A percentile compares a stretch with the other conserved stretches of the same genome.
Evolutionary conservation across 2,113 vertebrate genomes (phyloP).

Genomic region (Perognathus longimembris): DNA sequence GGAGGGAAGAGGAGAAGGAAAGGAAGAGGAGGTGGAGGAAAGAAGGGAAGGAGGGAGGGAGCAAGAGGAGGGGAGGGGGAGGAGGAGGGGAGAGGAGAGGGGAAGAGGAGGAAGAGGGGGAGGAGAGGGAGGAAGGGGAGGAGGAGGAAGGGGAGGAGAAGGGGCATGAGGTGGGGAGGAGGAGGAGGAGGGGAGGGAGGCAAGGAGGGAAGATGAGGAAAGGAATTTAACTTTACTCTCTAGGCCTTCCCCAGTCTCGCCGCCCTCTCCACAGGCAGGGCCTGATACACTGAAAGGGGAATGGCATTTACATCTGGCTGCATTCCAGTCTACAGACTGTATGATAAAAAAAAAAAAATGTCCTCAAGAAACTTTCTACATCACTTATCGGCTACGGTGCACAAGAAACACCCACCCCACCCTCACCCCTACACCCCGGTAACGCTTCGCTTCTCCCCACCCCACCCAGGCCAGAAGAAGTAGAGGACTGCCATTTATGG

Average conservation of each 20-base stretch:
- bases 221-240: neutral
- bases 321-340: neutral
- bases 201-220: too few species aligned
- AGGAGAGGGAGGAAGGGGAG: accelerated
- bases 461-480: neutral
- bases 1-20: too few species aligned
- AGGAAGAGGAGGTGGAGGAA: too few species aligned
- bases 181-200: neutral
- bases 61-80: accelerated
- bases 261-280: neutral
- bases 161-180: neutral
- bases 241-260: neutral
- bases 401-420: neutral
- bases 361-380: neutral
- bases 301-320: neutral
- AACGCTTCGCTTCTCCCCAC: too few species aligned
- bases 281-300: neutral
- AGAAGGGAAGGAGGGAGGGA: too few species aligned
- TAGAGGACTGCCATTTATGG: neutral
- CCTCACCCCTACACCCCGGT: neutral
- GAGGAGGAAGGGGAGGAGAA: neutral
- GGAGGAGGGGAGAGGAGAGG: neutral
- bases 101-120: neutral
- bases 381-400: neutral
- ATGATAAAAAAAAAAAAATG: neutral